These are phyloP conservation scores for Micropoecilia bifurca DNA, from an alignment of 2,797 vertebrate species.

Conservation along the genomic window DNA sequence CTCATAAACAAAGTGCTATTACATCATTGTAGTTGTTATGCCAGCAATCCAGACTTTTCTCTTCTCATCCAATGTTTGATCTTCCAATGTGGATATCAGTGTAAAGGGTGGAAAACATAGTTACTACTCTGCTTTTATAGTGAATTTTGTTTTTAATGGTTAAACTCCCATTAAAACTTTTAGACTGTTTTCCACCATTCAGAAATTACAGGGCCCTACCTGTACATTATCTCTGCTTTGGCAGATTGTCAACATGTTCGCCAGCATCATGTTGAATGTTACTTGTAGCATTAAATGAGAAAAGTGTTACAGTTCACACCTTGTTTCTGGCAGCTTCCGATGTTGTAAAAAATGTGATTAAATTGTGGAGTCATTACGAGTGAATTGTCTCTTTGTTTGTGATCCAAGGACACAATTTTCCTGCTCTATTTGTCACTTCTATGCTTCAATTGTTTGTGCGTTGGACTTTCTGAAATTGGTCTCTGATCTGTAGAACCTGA, in stretches of 20 bases:
- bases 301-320: not conserved
- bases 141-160: not conserved
- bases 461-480: not conserved
- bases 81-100: not conserved
- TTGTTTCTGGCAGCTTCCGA: not conserved
- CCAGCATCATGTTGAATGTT: not conserved
- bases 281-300: not conserved
- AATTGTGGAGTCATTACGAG: not conserved
- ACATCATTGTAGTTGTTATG: not conserved
- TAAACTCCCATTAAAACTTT: not conserved
- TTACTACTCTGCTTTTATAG: not conserved
- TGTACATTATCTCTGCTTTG: not conserved
- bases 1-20: not conserved
- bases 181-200: not conserved
- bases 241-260: not conserved
- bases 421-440: slow-evolving; percentile 34
- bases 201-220: not conserved
- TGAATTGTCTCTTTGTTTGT: slow-evolving; percentile 25
- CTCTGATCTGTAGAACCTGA: not conserved
- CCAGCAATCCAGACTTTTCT: not conserved
- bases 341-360: not conserved
- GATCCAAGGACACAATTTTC: slow-evolving; percentile 28
- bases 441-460: slow-evolving; percentile 6
- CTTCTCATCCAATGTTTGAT: not conserved
- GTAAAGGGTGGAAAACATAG: not conserved